These are phyloP conservation scores for Zootermopsis nevadensis DNA, from an alignment of 2,888 invertebrate species.

Conservation along the genomic window DNA sequence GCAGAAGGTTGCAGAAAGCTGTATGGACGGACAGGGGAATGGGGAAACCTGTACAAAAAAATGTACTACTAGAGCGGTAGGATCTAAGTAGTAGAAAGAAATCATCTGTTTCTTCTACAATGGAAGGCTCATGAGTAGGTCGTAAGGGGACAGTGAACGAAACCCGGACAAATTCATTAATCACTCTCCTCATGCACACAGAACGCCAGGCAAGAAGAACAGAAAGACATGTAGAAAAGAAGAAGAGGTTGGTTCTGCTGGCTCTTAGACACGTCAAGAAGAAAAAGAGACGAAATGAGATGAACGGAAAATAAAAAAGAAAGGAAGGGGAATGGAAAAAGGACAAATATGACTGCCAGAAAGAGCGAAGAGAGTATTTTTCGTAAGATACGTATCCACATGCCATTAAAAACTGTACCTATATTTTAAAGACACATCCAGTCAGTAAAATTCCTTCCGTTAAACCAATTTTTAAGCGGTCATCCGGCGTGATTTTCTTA, in stretches of 20 bases:
- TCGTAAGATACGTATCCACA: not conserved
- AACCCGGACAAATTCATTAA: slow-evolving; percentile 39
- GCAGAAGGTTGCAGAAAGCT: not conserved
- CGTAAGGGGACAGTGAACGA: slow-evolving; percentile 3
- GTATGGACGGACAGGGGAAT: not conserved
- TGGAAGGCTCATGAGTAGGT: slow-evolving; percentile 39
- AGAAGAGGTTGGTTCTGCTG: slow-evolving; percentile 12
- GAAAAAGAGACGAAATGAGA: slow-evolving; percentile 26
- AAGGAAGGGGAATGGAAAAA: not conserved
- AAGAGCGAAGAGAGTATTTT: not conserved
- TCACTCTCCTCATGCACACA: slow-evolving; percentile 27
- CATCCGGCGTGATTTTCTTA: too few species aligned
- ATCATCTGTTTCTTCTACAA: slow-evolving; percentile 39
- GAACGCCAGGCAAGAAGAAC: slow-evolving; percentile 8
- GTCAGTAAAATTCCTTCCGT: not conserved
- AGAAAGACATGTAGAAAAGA: slow-evolving; percentile 27
- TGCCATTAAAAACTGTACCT: not conserved
- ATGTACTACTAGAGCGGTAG: slow-evolving; percentile 12
- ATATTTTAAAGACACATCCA: not conserved
- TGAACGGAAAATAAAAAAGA: not conserved
- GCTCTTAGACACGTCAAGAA: slow-evolving; percentile 24
- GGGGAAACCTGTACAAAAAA: not conserved
- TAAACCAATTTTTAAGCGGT: not conserved
- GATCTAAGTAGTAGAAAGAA: slow-evolving; percentile 28
- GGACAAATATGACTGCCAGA: not conserved